Conservation (phyloP, 2,113 vertebrate species). For the Puntigrus tetrazona region DNA sequence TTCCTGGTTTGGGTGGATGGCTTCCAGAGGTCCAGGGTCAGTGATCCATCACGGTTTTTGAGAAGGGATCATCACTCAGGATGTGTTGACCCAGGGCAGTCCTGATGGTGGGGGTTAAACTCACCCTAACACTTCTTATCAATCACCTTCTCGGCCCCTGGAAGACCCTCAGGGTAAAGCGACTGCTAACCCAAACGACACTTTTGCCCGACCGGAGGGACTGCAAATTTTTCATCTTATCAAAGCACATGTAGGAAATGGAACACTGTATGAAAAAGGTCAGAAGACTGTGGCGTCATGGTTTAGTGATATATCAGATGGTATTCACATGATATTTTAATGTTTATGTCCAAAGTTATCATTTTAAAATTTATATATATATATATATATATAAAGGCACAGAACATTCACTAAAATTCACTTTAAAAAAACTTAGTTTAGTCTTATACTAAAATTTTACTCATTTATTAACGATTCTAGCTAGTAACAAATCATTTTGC, state of each 20-base stretch:
- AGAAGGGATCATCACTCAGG: conserved; percentile 31
- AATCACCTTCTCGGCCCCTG: conserved; percentile 10
- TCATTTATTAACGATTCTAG: no score
- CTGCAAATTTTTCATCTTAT: no score
- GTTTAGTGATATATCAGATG: neutral
- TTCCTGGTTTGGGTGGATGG: conserved; percentile 17
- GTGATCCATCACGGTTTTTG: conserved; percentile 37
- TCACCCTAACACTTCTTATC: conserved; percentile 32
- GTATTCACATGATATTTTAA: neutral
- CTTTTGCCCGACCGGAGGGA: neutral
- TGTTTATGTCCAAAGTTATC: no score
- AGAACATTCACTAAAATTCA: no score
- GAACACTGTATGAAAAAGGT: neutral
- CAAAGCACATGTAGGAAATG: neutral
- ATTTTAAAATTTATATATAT: no score
- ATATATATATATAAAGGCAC: no score
- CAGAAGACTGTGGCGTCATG: neutral
- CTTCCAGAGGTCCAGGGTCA: neutral
- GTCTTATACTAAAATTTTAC: no score
- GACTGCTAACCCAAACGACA: conserved; percentile 18
- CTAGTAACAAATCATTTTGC: no score
- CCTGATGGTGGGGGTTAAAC: conserved; percentile 27
- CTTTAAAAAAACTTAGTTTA: no score
- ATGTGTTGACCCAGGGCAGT: conserved; percentile 46
- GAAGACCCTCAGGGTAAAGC: conserved; percentile 14